Percentiles rank a stretch among this genome's conserved stretches.
phyloP scores from a whole-genome alignment of 2,797 vertebrate genomes.

The Mycteria americana region DNA sequence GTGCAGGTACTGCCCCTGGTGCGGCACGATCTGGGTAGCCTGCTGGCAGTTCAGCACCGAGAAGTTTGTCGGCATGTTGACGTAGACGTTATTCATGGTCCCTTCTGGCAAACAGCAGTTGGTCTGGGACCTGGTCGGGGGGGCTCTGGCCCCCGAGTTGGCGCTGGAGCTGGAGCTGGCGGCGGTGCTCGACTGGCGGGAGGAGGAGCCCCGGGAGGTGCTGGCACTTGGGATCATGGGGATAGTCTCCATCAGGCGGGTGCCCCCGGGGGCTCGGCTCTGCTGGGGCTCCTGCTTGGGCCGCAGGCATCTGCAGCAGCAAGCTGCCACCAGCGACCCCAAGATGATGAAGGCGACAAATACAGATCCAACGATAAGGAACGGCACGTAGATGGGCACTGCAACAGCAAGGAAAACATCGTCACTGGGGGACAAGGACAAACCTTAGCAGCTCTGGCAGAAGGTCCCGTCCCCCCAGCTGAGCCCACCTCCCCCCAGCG shows the following conservation, averaged over 20 bases:
- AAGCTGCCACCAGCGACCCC: slow-evolving; percentile 92
- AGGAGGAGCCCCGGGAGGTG: slow-evolving; percentile 92
- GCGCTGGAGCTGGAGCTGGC: slow-evolving; percentile 96
- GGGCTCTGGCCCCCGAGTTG: slow-evolving; percentile 80
- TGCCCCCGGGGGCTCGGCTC: slow-evolving; percentile 77
- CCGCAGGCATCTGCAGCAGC: slow-evolving; percentile 95
- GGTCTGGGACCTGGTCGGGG: slow-evolving; percentile 89
- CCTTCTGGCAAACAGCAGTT: slow-evolving; percentile 91
- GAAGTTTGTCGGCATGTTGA: slow-evolving; percentile 98
- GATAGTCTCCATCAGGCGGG: slow-evolving; percentile 91
- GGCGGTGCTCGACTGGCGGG: slow-evolving; percentile 94
- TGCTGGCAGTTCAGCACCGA: slow-evolving; percentile 98
- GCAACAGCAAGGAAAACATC: background rate
- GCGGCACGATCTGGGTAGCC: slow-evolving; percentile 94
- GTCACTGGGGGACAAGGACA: background rate
- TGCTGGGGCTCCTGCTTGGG: slow-evolving; percentile 94
- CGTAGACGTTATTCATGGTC: slow-evolving; percentile 89
- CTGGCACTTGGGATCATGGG: slow-evolving; percentile 95
- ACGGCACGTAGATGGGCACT: slow-evolving; percentile 98
- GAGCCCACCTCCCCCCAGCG: background rate
- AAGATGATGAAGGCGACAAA: slow-evolving; percentile 96
- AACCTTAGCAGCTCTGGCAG: background rate
- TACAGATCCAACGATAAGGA: slow-evolving; percentile 96
- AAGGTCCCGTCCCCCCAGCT: background rate
- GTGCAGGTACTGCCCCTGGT: slow-evolving; percentile 94